phyloP scores from a whole-genome alignment of 1,140 invertebrate genomes.

The Stenopsyche tienmushanensis region DNA sequence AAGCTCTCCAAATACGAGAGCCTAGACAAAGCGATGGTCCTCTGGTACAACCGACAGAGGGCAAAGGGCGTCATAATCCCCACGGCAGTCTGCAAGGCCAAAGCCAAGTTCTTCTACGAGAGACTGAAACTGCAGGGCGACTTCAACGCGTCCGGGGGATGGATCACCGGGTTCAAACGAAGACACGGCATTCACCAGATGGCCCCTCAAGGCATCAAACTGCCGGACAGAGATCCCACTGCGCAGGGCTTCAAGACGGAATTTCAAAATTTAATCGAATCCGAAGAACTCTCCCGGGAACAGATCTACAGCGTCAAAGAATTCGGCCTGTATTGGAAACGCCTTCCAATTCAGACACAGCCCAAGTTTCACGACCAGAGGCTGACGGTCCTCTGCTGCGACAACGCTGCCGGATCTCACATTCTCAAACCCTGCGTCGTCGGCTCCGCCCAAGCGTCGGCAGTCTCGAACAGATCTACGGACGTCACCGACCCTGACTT shows the following conservation, averaged over 20 bases:
- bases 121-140: slow-evolving; percentile 5
- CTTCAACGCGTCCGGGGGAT: slow-evolving; percentile 16
- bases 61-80: slow-evolving; percentile 12
- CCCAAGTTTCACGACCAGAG: slow-evolving; percentile 47
- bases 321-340: slow-evolving; percentile 44
- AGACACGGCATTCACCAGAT: slow-evolving; percentile 25
- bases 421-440: slow-evolving; percentile 45
- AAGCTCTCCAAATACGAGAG: slow-evolving; percentile 26
- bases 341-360: no score
- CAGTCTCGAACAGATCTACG: slow-evolving; percentile 41
- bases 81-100: slow-evolving; percentile 12
- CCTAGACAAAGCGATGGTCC: slow-evolving; percentile 21
- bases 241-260: not conserved
- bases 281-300: slow-evolving; percentile 39
- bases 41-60: slow-evolving; percentile 26
- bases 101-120: slow-evolving; percentile 6
- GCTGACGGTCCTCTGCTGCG: slow-evolving; percentile 47
- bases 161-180: slow-evolving; percentile 30
- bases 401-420: slow-evolving; percentile 46
- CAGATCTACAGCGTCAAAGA: slow-evolving; percentile 48
- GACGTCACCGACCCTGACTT: no score
- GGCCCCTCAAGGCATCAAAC: not conserved
- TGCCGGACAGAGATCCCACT: not conserved
- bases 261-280: slow-evolving; percentile 35
- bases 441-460: slow-evolving; percentile 45